Conservation (phyloP, 2,888 invertebrate genomes). For the Nephrotoma flavescens region DNA sequence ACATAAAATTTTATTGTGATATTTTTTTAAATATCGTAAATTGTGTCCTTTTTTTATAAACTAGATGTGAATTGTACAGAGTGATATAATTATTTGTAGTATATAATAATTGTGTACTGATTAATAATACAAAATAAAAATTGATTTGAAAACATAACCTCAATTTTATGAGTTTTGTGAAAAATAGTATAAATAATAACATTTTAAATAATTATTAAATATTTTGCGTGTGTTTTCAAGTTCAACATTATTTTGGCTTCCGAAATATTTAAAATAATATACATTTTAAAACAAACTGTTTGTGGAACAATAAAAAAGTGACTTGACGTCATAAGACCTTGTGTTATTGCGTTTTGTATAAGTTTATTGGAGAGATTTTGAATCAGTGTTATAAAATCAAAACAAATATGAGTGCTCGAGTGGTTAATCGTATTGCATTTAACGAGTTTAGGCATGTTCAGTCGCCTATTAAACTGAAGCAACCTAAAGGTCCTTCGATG, state of each 20-base stretch:
- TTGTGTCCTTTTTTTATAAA: neutral
- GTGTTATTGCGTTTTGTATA: neutral
- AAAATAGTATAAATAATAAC: neutral
- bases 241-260: neutral
- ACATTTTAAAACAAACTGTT: neutral
- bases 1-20: neutral
- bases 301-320: neutral
- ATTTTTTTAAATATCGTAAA: neutral
- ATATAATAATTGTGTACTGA: neutral
- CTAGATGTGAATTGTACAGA: neutral
- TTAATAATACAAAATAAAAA: neutral
- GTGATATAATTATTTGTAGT: neutral
- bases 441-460: conserved; percentile 25
- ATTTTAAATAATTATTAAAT: neutral
- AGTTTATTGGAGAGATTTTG: neutral
- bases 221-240: neutral
- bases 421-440: conserved; percentile 23
- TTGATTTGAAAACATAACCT: neutral
- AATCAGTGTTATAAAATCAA: neutral
- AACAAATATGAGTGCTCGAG: conserved; percentile 21
- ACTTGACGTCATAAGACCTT: neutral
- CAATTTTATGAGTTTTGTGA: neutral
- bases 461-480: conserved; percentile 18
- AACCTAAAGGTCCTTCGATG: conserved; percentile 20
- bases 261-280: neutral